Evolutionary conservation across 2,888 invertebrate genomes (phyloP).

Genomic region (Pantelozetes paolii): DNA sequence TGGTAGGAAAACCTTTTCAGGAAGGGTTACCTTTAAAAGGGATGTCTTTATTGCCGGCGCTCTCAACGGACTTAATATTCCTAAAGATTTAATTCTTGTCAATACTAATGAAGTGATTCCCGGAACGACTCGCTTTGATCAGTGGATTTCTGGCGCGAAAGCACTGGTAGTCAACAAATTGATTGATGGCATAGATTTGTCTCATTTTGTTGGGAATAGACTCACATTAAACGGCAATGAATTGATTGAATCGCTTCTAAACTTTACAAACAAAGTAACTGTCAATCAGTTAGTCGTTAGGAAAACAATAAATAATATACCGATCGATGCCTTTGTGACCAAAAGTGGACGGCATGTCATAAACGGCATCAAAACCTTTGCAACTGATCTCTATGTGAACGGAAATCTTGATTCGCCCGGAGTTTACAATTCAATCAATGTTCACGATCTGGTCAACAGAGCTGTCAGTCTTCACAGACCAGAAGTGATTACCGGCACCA

Average conservation of each 20-base stretch:
- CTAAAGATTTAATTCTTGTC: constrained; percentile 38
- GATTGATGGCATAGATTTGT: constrained; percentile 37
- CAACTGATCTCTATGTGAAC: constrained; percentile 17
- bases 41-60: constrained; percentile 6
- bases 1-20: constrained; percentile 38
- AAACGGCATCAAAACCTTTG: constrained; percentile 27
- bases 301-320: constrained; percentile 34
- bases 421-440: constrained; percentile 9
- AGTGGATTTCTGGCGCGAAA: constrained; percentile 6
- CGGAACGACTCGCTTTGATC: constrained; percentile 11
- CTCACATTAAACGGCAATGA: constrained; percentile 35
- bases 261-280: constrained; percentile 31
- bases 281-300: constrained; percentile 29
- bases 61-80: constrained; percentile 26
- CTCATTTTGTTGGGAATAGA: constrained; percentile 27
- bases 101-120: constrained; percentile 36
- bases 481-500: neutral
- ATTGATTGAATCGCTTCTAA: constrained; percentile 28
- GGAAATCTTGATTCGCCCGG: constrained; percentile 23
- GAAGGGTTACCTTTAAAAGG: constrained; percentile 36
- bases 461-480: constrained; percentile 17
- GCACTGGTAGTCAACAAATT: constrained; percentile 18
- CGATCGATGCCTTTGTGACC: constrained; percentile 30
- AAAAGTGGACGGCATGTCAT: constrained; percentile 4
- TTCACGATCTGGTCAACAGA: neutral